Percentiles rank a stretch among this genome's conserved stretches.
These are phyloP conservation scores for Drosophila mettleri DNA, from an alignment of 2,888 invertebrate genomes.

Conservation along the genomic window DNA sequence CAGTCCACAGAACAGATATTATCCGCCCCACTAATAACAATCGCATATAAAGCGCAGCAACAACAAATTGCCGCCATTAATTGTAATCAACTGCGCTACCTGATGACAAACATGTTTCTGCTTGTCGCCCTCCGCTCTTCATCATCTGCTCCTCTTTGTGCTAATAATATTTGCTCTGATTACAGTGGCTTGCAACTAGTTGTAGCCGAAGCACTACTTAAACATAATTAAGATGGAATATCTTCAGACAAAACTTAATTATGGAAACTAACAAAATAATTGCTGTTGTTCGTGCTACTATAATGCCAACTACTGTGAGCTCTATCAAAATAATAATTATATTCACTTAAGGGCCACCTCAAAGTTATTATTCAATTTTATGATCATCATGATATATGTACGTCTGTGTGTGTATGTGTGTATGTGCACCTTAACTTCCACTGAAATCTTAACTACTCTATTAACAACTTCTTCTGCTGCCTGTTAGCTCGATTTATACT, in stretches of 20 bases:
- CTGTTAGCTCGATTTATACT: conserved; percentile 12
- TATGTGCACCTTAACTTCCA: too few species aligned
- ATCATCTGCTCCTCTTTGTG: not conserved
- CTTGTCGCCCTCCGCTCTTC: conserved; percentile 8
- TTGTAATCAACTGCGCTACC: conserved; percentile 71
- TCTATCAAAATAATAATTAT: not conserved
- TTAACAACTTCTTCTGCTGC: not conserved
- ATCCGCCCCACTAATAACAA: conserved; percentile 22
- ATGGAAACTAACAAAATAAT: not conserved
- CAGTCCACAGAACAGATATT: not conserved
- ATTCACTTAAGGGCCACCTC: not conserved
- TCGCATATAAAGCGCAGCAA: conserved; percentile 50
- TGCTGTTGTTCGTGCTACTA: not conserved
- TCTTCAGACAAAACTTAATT: not conserved
- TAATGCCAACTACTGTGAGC: not conserved
- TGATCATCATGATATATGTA: not conserved
- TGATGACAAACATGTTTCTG: conserved; percentile 35
- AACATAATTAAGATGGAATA: conserved; percentile 6
- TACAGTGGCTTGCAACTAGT: conserved; percentile 12
- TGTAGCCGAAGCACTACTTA: not conserved
- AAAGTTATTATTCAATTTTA: not conserved
- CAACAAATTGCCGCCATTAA: conserved; percentile 78
- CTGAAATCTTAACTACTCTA: not conserved
- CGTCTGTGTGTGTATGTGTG: not conserved
- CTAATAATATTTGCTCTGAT: conserved; percentile 28